Evolutionary conservation across 2,797 vertebrate genomes (phyloP).

Genomic region (Erethizon dorsatum): DNA sequence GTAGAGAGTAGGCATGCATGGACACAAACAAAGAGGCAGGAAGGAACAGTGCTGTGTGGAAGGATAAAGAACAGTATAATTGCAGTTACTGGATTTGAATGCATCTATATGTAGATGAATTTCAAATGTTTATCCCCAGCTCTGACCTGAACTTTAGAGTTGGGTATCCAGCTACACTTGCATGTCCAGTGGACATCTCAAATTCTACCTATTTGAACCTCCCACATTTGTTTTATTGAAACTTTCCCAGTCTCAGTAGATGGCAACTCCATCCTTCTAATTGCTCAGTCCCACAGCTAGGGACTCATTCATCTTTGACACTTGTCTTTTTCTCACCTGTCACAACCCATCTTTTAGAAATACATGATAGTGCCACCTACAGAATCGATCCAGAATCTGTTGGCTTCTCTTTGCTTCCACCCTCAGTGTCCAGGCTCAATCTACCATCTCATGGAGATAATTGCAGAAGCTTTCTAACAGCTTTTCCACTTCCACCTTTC

Average conservation of each 20-base stretch:
- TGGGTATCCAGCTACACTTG: background rate
- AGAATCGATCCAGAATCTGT: background rate
- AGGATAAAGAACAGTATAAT: background rate
- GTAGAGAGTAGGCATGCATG: background rate
- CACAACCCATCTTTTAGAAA: background rate
- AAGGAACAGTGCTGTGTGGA: background rate
- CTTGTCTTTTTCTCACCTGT: background rate
- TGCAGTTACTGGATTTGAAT: background rate
- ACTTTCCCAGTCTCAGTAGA: background rate
- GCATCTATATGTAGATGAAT: background rate
- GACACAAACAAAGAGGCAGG: background rate
- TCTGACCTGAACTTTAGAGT: background rate
- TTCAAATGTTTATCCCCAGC: background rate
- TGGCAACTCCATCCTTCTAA: background rate
- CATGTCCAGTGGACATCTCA: background rate
- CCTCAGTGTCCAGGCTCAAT: background rate
- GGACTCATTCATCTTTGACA: too few species aligned
- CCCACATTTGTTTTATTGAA: background rate
- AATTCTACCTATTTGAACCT: background rate
- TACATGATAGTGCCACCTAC: background rate
- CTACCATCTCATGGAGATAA: background rate
- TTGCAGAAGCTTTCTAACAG: background rate
- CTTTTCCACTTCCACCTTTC: background rate
- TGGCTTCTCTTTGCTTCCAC: background rate
- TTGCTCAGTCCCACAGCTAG: background rate